Evolutionary conservation across 2,888 invertebrate genomes (phyloP).

Genomic region (Cephalotes varians): DNA sequence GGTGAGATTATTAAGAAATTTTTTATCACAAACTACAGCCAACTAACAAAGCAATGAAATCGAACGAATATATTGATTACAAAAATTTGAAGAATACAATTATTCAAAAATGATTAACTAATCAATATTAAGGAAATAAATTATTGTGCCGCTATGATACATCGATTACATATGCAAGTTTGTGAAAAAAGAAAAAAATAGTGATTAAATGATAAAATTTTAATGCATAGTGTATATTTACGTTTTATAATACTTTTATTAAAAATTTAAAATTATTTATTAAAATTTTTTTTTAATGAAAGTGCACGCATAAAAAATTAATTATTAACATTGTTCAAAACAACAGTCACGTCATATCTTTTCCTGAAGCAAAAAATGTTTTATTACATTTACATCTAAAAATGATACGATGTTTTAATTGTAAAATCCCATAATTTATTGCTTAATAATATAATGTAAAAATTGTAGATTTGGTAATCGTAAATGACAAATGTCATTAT

Average conservation of each 20-base stretch:
- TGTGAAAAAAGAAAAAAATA: not conserved
- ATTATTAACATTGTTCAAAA: not conserved
- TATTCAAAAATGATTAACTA: not conserved
- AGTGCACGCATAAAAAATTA: not conserved
- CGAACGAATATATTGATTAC: conserved; percentile 2
- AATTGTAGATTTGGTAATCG: not conserved
- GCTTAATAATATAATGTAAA: not conserved
- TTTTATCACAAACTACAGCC: conserved; percentile 21
- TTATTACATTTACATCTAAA: too few relatives aligned
- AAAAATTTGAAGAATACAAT: not conserved
- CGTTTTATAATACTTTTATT: too few relatives aligned
- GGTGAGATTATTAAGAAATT: conserved; percentile 30
- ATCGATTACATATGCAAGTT: not conserved
- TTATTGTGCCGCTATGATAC: not conserved
- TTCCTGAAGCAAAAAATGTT: not conserved
- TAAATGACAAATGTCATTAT: conserved; percentile 28
- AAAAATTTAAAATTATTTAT: too few relatives aligned
- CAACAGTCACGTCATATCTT: not conserved
- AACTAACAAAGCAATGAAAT: conserved; percentile 22
- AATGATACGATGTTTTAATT: not conserved
- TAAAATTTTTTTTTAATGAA: too few relatives aligned
- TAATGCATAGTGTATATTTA: too few relatives aligned
- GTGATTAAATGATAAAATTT: not conserved
- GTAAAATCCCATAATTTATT: not conserved
- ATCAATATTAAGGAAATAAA: not conserved